Percentiles rank a stretch among this genome's conserved stretches.
phyloP scores from a whole-genome alignment of 2,888 invertebrate species.

The Eupelmus urozonus region DNA sequence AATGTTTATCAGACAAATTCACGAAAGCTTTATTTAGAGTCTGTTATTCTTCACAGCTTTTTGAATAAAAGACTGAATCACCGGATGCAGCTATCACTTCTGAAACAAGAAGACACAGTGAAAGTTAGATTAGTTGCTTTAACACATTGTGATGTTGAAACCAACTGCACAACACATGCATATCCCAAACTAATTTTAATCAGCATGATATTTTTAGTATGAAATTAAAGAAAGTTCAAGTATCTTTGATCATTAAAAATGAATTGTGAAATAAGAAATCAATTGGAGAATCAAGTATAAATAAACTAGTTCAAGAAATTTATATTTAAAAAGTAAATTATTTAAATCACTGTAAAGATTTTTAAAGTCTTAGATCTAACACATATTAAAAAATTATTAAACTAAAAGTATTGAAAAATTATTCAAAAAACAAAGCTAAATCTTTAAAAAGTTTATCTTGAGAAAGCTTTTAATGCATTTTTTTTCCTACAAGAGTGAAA shows the following conservation, averaged over 20 bases:
- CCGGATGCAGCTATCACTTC: constrained; percentile 56
- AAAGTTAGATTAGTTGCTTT: constrained; percentile 38
- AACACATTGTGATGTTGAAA: constrained; percentile 24
- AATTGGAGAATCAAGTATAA: no score
- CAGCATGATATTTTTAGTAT: constrained; percentile 30
- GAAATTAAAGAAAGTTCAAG: neutral
- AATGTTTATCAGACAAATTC: constrained; percentile 23
- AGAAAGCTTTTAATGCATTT: neutral
- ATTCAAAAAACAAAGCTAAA: no score
- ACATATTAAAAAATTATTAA: no score
- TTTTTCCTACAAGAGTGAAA: neutral
- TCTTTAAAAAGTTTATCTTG: no score
- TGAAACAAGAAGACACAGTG: constrained; percentile 45
- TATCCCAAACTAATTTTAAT: constrained; percentile 32
- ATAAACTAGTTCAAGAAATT: no score
- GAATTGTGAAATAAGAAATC: neutral
- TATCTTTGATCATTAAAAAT: neutral
- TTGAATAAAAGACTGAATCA: constrained; percentile 53
- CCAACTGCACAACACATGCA: neutral
- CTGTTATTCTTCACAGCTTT: constrained; percentile 50
- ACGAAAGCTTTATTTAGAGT: constrained; percentile 44
- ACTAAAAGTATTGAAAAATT: no score
- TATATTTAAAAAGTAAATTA: neutral
- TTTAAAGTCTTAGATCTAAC: neutral
- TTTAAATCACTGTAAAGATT: neutral